Conservation (phyloP, 2,113 vertebrate genomes). For the Rhinopomastus cyanomelas region DNA sequence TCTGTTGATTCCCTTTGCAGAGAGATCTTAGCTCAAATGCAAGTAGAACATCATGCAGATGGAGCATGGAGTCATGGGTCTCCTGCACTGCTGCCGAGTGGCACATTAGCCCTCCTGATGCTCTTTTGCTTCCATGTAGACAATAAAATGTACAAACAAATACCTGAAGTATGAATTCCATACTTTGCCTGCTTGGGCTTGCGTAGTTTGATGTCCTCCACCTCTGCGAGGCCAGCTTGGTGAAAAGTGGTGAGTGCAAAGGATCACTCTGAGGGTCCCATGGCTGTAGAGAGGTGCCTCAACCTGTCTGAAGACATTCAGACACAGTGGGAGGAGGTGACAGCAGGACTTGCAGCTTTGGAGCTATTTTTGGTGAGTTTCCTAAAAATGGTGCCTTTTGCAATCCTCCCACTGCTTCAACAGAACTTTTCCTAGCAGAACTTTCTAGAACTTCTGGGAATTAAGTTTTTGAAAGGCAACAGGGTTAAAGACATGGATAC, state of each 20-base stretch:
- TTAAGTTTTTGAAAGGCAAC: not conserved
- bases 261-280: not conserved
- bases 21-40: not conserved
- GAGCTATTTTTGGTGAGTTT: not conserved
- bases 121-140: fast-evolving
- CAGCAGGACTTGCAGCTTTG: not conserved
- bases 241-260: not conserved
- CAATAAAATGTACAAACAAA: not conserved
- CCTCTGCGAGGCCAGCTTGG: not conserved
- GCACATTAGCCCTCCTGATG: not conserved
- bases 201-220: not conserved
- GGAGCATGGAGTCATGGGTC: not conserved
- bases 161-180: not conserved
- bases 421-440: slow-evolving; percentile 26
- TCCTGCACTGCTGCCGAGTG: not conserved
- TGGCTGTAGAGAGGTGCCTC: fast-evolving
- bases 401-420: not conserved
- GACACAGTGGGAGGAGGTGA: not conserved
- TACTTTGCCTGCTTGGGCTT: fast-evolving
- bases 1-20: not conserved
- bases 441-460: slow-evolving; percentile 4
- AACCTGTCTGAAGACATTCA: not conserved
- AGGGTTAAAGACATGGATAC: not conserved
- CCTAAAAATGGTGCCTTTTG: slow-evolving; percentile 13
- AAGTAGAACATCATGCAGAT: not conserved